Evolutionary conservation across 2,888 invertebrate species (phyloP).

Genomic region (Amphipoea lucens): DNA sequence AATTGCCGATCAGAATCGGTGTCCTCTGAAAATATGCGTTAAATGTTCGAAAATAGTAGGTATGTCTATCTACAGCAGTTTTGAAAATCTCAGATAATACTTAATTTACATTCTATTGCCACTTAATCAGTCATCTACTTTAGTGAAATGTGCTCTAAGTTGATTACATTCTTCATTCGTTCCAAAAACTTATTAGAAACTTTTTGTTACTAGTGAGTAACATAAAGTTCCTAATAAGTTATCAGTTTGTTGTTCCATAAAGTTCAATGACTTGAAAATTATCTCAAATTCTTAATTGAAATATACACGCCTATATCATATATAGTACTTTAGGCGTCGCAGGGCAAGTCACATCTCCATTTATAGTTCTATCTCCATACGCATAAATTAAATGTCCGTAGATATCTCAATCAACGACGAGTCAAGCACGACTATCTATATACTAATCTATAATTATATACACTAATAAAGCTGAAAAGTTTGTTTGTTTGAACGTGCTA

Average conservation of each 20-base stretch:
- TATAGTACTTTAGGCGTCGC: not conserved
- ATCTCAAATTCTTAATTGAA: not conserved
- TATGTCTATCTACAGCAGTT: not conserved
- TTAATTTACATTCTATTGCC: no score
- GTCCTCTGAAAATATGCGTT: not conserved
- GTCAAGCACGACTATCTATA: not conserved
- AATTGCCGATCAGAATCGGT: not conserved
- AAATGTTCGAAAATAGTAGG: not conserved
- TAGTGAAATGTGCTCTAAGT: no score
- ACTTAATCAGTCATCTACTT: no score
- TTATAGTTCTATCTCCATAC: not conserved
- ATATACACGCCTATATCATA: not conserved
- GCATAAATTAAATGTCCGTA: constrained; percentile 20
- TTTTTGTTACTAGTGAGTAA: no score
- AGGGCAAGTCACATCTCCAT: not conserved
- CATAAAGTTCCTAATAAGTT: not conserved
- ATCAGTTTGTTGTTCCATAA: no score
- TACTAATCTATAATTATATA: no score
- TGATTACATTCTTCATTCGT: no score
- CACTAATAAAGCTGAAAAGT: no score
- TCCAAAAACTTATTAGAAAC: no score
- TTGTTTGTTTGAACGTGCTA: no score
- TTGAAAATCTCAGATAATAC: no score
- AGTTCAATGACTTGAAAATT: no score
- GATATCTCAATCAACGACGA: constrained; percentile 9